Percentiles rank a stretch among this genome's conserved stretches.
phyloP scores from a whole-genome alignment of 2,797 vertebrate genomes.

The Lagodon rhomboides region DNA sequence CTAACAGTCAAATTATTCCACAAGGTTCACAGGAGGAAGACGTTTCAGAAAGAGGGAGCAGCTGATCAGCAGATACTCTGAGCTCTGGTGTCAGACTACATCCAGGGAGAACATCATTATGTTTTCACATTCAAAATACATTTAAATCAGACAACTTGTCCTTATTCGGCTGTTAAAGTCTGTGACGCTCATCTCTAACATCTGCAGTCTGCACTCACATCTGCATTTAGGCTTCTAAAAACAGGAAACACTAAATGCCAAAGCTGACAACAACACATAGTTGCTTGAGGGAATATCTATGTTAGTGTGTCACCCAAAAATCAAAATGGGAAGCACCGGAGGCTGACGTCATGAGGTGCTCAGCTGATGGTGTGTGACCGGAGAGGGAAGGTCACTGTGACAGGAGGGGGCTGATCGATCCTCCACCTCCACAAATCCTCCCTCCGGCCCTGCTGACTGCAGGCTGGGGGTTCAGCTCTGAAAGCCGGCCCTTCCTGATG shows the following conservation, averaged over 20 bases:
- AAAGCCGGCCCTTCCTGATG: not conserved
- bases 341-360: not conserved
- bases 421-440: not conserved
- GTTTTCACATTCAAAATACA: not conserved
- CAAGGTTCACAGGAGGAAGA: too few relatives aligned
- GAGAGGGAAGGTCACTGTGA: conserved; percentile 19
- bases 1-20: too few relatives aligned
- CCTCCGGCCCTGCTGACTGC: not conserved
- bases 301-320: conserved; percentile 7
- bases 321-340: too few relatives aligned
- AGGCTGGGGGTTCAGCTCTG: not conserved
- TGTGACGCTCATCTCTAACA: not conserved
- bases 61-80: too few relatives aligned
- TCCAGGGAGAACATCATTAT: too few relatives aligned
- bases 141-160: too few relatives aligned
- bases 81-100: too few relatives aligned
- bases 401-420: not conserved
- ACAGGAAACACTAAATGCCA: not conserved
- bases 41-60: too few relatives aligned
- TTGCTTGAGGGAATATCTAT: not conserved
- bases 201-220: not conserved
- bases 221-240: not conserved
- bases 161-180: not conserved
- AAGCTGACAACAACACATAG: not conserved
- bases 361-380: conserved; percentile 15